A percentile compares a stretch with the other conserved stretches of the same genome.
Conservation (phyloP, 1,140 invertebrate species). For the Chymomyza costata region DNA sequence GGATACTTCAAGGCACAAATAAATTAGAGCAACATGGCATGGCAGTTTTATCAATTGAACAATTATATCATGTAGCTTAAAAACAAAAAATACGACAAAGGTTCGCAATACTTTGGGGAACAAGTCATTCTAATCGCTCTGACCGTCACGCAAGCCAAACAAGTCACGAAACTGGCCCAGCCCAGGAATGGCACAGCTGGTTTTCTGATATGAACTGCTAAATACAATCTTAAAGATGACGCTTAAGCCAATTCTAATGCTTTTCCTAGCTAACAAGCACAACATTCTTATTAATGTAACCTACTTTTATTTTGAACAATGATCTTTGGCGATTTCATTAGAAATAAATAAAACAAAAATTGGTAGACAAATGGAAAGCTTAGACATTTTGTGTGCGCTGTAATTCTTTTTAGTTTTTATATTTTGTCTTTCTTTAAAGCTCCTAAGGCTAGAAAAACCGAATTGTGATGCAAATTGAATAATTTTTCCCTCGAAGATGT, state of each 20-base stretch:
- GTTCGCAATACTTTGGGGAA: conserved; percentile 26
- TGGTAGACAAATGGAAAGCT: no score
- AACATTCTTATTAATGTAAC: conserved; percentile 52
- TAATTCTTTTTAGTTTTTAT: no score
- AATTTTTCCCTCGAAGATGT: no score
- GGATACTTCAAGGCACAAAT: conserved; percentile 51
- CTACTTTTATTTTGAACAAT: no score
- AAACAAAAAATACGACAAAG: conserved; percentile 28
- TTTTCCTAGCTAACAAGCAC: no score
- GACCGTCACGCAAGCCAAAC: conserved; percentile 49
- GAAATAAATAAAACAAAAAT: no score
- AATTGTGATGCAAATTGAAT: no score
- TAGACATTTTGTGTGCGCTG: no score
- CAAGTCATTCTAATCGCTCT: conserved; percentile 18
- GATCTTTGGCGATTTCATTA: no score
- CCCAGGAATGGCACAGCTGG: conserved; percentile 26
- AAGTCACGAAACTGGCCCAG: conserved; percentile 44
- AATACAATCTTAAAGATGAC: conserved; percentile 43
- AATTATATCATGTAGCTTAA: conserved; percentile 51
- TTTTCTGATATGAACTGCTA: conserved; percentile 23
- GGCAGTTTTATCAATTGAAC: conserved; percentile 58
- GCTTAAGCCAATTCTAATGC: conserved; percentile 14
- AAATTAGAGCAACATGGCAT: conserved; percentile 57
- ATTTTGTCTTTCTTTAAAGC: no score
- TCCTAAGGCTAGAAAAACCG: no score